Conservation (phyloP, 2,797 vertebrate genomes). For the Betta splendens region DNA sequence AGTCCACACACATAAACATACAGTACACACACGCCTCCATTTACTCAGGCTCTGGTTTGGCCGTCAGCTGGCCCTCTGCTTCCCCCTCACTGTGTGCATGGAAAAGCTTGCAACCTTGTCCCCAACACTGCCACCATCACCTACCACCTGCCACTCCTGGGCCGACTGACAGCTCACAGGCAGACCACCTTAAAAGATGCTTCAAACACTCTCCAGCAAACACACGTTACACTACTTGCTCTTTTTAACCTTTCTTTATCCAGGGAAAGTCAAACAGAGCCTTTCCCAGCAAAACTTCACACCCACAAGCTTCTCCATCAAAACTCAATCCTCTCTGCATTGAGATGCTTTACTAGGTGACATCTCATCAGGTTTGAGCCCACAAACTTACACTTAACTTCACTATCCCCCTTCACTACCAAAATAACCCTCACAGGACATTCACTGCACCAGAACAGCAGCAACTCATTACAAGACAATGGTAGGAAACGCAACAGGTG, state of each 20-base stretch:
- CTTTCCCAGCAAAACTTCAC: constrained; percentile 31
- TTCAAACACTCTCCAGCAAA: constrained; percentile 47
- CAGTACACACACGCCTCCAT: constrained; percentile 13
- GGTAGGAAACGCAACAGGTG: constrained; percentile 68
- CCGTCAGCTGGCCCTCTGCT: constrained; percentile 37
- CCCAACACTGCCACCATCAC: background rate
- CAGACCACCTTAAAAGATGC: constrained; percentile 63
- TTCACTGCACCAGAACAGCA: constrained; percentile 13
- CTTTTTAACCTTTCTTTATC: constrained; percentile 59
- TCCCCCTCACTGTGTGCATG: constrained; percentile 23
- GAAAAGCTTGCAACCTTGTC: constrained; percentile 64
- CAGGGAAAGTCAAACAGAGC: constrained; percentile 53
- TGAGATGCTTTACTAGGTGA: background rate
- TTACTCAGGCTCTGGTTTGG: constrained; percentile 42
- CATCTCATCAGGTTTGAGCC: constrained; percentile 13
- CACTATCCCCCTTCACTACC: background rate
- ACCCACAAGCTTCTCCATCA: constrained; percentile 15
- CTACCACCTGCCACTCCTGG: constrained; percentile 14
- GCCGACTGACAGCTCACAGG: constrained; percentile 65
- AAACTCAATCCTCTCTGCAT: constrained; percentile 1
- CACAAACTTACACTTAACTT: background rate
- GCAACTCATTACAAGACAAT: constrained; percentile 57
- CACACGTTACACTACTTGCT: constrained; percentile 15
- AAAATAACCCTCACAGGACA: background rate
- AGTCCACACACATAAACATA: constrained; percentile 1